Base-by-base conservation (phyloP, 64 coral and sea anemone species). In the Montipora efflorescens region DNA sequence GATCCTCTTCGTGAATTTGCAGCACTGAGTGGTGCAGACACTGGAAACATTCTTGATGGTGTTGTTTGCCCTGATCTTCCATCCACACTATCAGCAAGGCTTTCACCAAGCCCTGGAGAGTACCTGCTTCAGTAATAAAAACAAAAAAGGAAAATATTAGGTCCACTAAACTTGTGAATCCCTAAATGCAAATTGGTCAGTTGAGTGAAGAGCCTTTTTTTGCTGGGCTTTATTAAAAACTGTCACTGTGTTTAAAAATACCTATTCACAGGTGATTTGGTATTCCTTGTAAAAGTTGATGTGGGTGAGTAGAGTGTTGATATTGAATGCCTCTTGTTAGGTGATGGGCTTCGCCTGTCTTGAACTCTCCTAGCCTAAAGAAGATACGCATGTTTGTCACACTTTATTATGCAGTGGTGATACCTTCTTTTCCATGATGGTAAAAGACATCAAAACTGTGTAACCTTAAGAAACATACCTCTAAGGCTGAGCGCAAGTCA, bases 251-350 rank as follows among this genome's bases (percentile, higher is more conserved):
- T 57, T 8, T 57, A 57, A 57, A 57, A 8, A 75, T 88, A 93
- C 92, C 92, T 93, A 18, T 79, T 69, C 0, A 2, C 23, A 47
- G 75, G 61, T 74, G 93, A 50, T 77, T 91, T 92, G n/a, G 79
- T 88, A 47, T 79, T 71, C 44, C 76, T 82, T 74, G 87, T 75
- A 43, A 84, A 53, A 7, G 81, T 89, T 16, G 66, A 74, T 43
- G 16, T 84, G 18, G 79, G 21, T 36, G 93, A 91, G 19, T 94
- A 94, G 2, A 97, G 80, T 47, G 93, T 94, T 74, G 96, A 89
- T 77, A 97, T 97, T 18, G 96, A 97, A 74, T 93, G 81, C 77
- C 96, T 91, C 91, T 97, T 97, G 88, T 79, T 97, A 16, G 93
- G 96, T 12, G 88, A 92, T 62, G 96, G 96, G 59, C 96, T 97